phyloP scores from a whole-genome alignment of 2,113 vertebrate species.

The Melanocharis versteri region DNA sequence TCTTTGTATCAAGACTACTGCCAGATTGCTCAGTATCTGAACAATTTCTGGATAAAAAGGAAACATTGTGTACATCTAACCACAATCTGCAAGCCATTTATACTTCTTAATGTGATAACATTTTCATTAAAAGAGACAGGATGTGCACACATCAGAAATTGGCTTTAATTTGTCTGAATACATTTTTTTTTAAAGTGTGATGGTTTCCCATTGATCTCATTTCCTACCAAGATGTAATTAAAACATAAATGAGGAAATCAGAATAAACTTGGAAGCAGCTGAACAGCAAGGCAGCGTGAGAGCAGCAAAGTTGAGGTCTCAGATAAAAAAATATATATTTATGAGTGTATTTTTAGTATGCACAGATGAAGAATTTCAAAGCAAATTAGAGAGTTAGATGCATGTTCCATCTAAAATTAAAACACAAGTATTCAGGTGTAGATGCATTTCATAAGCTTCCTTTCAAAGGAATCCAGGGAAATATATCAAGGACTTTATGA shows the following conservation, averaged over 20 bases:
- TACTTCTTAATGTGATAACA: not conserved
- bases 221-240: constrained; percentile 23
- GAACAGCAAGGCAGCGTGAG: not conserved
- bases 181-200: not conserved
- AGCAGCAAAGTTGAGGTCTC: not conserved
- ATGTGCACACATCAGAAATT: not conserved
- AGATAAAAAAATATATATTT: not conserved
- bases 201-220: constrained; percentile 9
- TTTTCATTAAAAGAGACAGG: not conserved
- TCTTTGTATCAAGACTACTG: not conserved
- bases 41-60: not conserved
- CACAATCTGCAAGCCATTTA: not conserved
- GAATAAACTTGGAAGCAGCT: not conserved
- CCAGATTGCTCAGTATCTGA: not conserved
- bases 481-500: not conserved
- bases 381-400: not conserved
- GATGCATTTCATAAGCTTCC: not conserved
- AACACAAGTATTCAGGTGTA: not conserved
- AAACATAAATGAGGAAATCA: not conserved
- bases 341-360: not conserved
- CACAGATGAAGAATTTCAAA: not conserved
- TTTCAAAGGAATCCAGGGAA: not conserved
- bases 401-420: not conserved
- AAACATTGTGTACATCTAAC: not conserved
- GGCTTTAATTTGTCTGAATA: not conserved